Evolutionary conservation across 2,888 invertebrate genomes (phyloP).

Genomic region (Lagria hirta): DNA sequence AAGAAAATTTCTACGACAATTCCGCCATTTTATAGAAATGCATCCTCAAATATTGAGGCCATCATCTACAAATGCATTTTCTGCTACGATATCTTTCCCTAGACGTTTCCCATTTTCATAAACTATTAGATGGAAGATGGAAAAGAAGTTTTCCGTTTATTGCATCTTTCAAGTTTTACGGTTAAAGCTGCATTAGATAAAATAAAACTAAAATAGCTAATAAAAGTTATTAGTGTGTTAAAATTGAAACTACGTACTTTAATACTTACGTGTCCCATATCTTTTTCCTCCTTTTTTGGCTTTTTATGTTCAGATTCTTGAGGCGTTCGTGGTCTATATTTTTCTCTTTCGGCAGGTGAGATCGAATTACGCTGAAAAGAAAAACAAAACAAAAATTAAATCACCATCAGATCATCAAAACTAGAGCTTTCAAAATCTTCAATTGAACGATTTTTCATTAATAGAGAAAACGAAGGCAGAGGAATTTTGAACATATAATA

Average conservation of each 20-base stretch:
- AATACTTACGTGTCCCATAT: slow-evolving; percentile 75
- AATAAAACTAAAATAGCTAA: slow-evolving; percentile 1
- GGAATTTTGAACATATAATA: no score
- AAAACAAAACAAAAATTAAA: slow-evolving; percentile 31
- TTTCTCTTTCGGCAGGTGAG: slow-evolving; percentile 79
- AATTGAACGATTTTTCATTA: no score
- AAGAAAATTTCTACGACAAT: no score
- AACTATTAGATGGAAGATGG: slow-evolving; percentile 33
- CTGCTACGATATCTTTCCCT: slow-evolving; percentile 22
- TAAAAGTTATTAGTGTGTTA: slow-evolving; percentile 12
- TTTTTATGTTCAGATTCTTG: slow-evolving; percentile 71
- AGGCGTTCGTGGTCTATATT: slow-evolving; percentile 80
- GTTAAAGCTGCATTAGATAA: slow-evolving; percentile 40
- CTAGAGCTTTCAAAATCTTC: no score
- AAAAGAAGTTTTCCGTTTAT: slow-evolving; percentile 45
- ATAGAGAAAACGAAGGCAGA: no score
- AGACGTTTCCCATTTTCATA: slow-evolving; percentile 42
- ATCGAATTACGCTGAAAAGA: slow-evolving; percentile 75
- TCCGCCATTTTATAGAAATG: no score
- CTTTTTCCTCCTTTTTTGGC: slow-evolving; percentile 82
- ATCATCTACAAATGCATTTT: no score
- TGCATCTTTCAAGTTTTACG: slow-evolving; percentile 43
- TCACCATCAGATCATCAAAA: not conserved
- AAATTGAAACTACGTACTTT: slow-evolving; percentile 44
- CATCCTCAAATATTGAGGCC: no score